phyloP scores from a whole-genome alignment of 92 coral and sea anemone genomes.

The Galaxea fascicularis region DNA sequence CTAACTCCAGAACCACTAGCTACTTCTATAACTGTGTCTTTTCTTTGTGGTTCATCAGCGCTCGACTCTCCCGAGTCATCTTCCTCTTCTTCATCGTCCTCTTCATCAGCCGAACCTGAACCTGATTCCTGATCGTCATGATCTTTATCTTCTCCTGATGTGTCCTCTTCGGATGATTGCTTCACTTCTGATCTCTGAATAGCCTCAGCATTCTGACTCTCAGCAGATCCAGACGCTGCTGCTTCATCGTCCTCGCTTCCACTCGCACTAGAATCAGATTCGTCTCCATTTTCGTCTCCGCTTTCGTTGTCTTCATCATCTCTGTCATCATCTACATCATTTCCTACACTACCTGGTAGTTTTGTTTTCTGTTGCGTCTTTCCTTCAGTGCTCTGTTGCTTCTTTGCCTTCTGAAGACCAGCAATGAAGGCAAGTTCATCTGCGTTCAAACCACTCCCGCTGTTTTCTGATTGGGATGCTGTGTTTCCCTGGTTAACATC shows the following conservation, averaged over 20 bases:
- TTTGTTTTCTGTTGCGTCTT: slow-evolving; percentile 32
- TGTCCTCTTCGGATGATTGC: slow-evolving; percentile 27
- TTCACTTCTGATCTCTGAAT: slow-evolving; percentile 22
- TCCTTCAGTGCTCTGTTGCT: slow-evolving; percentile 52
- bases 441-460: slow-evolving; percentile 69
- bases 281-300: slow-evolving; percentile 35
- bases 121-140: slow-evolving; percentile 44
- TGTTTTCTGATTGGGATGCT: slow-evolving; percentile 48
- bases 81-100: slow-evolving; percentile 47
- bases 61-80: slow-evolving; percentile 58
- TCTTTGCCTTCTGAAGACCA: slow-evolving; percentile 82
- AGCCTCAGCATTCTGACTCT: slow-evolving; percentile 14
- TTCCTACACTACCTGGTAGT: slow-evolving; percentile 94
- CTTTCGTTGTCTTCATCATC: slow-evolving; percentile 46
- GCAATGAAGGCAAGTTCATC: slow-evolving; percentile 95
- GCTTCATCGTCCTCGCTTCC: slow-evolving; percentile 35
- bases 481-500: slow-evolving; percentile 34
- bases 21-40: slow-evolving; percentile 68
- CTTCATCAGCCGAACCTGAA: slow-evolving; percentile 51
- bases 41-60: slow-evolving; percentile 63
- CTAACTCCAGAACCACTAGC: slow-evolving; percentile 78
- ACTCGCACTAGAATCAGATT: slow-evolving; percentile 54
- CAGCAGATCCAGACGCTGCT: slow-evolving; percentile 39
- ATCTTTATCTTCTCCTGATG: slow-evolving; percentile 60
- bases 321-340: slow-evolving; percentile 66